A percentile compares a stretch with the other conserved stretches of the same genome.
Conservation (phyloP, 2,888 invertebrate species). For the Venusia cambrica region DNA sequence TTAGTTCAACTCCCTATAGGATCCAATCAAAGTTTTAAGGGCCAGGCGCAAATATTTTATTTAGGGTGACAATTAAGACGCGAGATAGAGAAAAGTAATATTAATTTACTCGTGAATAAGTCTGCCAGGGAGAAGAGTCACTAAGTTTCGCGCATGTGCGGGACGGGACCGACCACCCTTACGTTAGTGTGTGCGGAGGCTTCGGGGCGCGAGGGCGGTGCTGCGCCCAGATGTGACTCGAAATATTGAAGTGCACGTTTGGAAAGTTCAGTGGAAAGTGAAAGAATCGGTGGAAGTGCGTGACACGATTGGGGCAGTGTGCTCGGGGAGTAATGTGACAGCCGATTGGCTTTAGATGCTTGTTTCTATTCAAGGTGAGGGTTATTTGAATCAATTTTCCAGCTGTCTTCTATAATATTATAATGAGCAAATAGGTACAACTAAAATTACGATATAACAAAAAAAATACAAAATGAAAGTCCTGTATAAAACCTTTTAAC, state of each 20-base stretch:
- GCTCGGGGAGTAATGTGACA: constrained; percentile 60
- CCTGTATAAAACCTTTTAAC: too few relatives aligned
- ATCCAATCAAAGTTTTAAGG: constrained; percentile 26
- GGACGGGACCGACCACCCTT: constrained; percentile 60
- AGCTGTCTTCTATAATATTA: too few relatives aligned
- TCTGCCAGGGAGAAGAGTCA: constrained; percentile 73
- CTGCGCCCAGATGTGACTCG: constrained; percentile 27
- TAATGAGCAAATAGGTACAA: too few relatives aligned
- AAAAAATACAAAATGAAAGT: too few relatives aligned
- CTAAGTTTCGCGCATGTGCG: constrained; percentile 72
- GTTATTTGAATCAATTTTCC: too few relatives aligned
- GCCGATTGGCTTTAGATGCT: constrained; percentile 58
- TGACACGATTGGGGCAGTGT: too few relatives aligned
- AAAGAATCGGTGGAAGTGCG: constrained; percentile 33
- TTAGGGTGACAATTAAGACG: constrained; percentile 68
- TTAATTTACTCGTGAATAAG: constrained; percentile 79
- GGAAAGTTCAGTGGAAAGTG: constrained; percentile 50
- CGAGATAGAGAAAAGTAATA: constrained; percentile 72
- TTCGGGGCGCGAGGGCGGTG: constrained; percentile 51
- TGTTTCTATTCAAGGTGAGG: constrained; percentile 61
- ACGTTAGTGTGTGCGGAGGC: constrained; percentile 61
- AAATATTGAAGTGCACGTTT: constrained; percentile 44
- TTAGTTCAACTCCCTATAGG: constrained; percentile 26
- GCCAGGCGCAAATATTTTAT: constrained; percentile 61
- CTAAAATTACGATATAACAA: too few relatives aligned